These are phyloP conservation scores for Hydropotes inermis DNA, from an alignment of 2,113 vertebrate genomes.

Conservation along the genomic window DNA sequence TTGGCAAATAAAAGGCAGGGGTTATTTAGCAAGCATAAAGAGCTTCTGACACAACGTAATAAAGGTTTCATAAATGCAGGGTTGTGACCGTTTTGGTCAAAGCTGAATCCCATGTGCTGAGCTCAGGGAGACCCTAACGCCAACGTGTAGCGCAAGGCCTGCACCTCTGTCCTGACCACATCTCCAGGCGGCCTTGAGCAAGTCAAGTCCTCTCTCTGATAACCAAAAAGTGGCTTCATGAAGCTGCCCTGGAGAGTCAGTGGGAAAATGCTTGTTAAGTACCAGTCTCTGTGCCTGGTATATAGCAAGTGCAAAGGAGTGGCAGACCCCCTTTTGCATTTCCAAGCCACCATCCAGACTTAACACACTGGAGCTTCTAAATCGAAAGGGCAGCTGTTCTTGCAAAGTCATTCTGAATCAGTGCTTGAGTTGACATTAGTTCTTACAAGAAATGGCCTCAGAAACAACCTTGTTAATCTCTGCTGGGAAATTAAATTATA, in stretches of 20 bases:
- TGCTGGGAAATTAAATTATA: conserved; percentile 13
- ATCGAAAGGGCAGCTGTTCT: background rate
- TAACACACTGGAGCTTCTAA: background rate
- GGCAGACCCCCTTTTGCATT: background rate
- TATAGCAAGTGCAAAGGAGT: background rate
- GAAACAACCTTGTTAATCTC: background rate
- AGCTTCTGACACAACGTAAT: background rate
- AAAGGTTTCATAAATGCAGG: background rate
- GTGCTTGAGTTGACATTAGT: background rate
- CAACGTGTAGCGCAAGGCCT: background rate
- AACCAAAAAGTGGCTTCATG: accelerated
- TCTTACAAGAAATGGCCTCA: background rate
- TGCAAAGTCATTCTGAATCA: background rate
- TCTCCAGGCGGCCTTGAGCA: background rate
- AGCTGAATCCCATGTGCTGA: accelerated
- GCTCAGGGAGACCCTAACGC: background rate
- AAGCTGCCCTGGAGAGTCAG: background rate
- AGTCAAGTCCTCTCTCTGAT: background rate
- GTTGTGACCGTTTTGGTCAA: background rate
- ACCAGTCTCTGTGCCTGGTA: background rate
- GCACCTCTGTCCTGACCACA: background rate
- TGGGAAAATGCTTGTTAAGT: background rate
- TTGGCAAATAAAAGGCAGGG: background rate
- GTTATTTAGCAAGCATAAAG: background rate
- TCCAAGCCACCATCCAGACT: background rate